Evolutionary conservation across 1,140 invertebrate genomes (phyloP).

Genomic region (Chironomus tepperi): DNA sequence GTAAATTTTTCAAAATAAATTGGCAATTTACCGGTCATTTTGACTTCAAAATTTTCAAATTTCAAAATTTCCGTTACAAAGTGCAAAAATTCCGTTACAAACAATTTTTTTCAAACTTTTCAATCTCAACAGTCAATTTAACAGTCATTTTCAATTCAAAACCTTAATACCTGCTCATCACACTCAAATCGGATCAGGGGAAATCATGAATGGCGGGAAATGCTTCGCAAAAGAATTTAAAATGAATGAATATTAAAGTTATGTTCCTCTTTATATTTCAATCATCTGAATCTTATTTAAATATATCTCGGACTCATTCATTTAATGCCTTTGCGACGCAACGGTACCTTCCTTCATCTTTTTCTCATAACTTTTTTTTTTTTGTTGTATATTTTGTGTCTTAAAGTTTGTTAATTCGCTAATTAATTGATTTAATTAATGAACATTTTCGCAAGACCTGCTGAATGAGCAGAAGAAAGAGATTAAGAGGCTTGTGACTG

Average conservation of each 20-base stretch:
- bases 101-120: too few species aligned
- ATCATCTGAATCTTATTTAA: slow-evolving; percentile 9
- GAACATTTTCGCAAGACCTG: not conserved
- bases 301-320: not conserved
- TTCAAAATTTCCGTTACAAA: too few species aligned
- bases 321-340: slow-evolving; percentile 4
- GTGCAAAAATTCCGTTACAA: too few species aligned
- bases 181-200: not conserved
- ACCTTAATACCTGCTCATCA: too few species aligned
- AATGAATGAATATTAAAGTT: slow-evolving; percentile 12
- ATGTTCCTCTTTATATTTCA: slow-evolving; percentile 3
- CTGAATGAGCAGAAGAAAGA: too few species aligned
- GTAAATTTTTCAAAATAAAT: too few species aligned
- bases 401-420: slow-evolving; percentile 18
- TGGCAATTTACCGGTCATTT: too few species aligned
- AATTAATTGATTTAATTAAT: slow-evolving; percentile 24
- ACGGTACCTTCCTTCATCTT: not conserved
- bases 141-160: too few species aligned
- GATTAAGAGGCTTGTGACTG: not conserved
- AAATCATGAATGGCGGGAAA: slow-evolving; percentile 23
- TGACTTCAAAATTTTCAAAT: too few species aligned
- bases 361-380: not conserved
- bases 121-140: too few species aligned
- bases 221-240: slow-evolving; percentile 10
- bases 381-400: not conserved